Evolutionary conservation across 92 coral and sea anemone species (phyloP), one percentile per base, ranked within the genome.

Genomic region (Actinostola sp.): DNA sequence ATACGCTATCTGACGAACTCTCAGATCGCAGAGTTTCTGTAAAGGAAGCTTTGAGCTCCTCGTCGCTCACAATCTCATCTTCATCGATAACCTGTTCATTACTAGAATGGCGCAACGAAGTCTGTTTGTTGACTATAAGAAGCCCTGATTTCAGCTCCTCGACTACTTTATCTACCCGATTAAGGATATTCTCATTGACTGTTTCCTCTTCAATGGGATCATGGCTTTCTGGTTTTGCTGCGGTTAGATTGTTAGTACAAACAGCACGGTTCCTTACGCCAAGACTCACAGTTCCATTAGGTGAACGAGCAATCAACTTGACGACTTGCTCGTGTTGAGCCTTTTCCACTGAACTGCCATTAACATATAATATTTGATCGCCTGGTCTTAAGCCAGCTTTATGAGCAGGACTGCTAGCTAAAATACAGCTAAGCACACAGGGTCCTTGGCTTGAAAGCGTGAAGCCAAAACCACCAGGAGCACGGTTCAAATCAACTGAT

Each of bases 381-480:
- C 99, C 99, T 8, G 92, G 93, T 66, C 81, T 77, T 33, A 95
- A 76, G 20, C 93, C 97, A 16, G 92, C 97, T 39, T 82, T 83
- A 45, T 92, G 86, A 66, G 99, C 99, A 49, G 99, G 95, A 61
- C 97, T 83, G 68, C 96, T 93, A 44, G 89, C 85, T 50, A 92
- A 77, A 61, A 95, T 93, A 77, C 93, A 92, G 59, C 93, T 92
- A 33, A 95, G 76, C 34, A 92, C 92, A 86, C 99, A 95, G 15
- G 99, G 99, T 61, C 92, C 89, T 63, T 95, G 96, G 76, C 97
- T 86, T 0, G 94, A 87, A 35, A 95, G 76, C 15, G 99, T 95
- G 74, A 95, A 95, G 20, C 99, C 99, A 49, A 85, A 95, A 3
- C 99, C 92, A 10, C 84, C 97, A 30, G 90, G 79, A 19, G 76